phyloP scores from a whole-genome alignment of 2,797 vertebrate genomes.

The Potorous gilbertii region DNA sequence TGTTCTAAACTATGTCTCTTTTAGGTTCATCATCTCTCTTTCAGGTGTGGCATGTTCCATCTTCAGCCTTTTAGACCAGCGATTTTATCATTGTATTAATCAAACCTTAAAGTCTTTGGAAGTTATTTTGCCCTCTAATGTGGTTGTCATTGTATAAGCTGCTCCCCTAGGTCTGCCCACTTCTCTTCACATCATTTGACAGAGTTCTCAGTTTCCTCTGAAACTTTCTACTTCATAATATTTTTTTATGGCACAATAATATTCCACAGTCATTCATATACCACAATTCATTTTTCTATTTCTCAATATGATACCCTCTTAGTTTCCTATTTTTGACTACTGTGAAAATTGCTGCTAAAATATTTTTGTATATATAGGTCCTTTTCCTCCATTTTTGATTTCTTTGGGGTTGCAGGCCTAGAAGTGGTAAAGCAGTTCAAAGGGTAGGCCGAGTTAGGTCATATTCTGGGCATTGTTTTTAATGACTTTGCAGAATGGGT shows the following conservation, averaged over 20 bases:
- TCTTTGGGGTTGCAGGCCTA: not conserved
- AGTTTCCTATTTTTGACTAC: not conserved
- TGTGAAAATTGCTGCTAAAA: not conserved
- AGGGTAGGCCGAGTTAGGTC: not conserved
- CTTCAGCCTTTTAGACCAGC: not conserved
- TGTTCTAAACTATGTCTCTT: not conserved
- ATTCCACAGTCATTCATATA: not conserved
- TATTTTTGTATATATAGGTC: not conserved
- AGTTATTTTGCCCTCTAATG: not conserved
- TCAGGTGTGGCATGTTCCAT: not conserved
- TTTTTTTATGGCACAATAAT: not conserved
- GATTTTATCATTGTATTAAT: not conserved
- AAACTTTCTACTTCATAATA: not conserved
- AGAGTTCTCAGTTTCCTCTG: not conserved
- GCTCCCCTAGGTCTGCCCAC: not conserved
- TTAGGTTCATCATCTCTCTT: not conserved
- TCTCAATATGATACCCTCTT: not conserved
- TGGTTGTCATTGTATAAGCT: not conserved
- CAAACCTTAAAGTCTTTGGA: not conserved
- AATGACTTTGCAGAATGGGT: not conserved
- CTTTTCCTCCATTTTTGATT: not conserved
- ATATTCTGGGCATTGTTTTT: not conserved
- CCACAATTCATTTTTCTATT: not conserved
- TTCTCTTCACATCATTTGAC: not conserved
- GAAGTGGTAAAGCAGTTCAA: not conserved